Base-by-base conservation (phyloP, 1,140 invertebrate species). In the Drosophila santomea region DNA sequence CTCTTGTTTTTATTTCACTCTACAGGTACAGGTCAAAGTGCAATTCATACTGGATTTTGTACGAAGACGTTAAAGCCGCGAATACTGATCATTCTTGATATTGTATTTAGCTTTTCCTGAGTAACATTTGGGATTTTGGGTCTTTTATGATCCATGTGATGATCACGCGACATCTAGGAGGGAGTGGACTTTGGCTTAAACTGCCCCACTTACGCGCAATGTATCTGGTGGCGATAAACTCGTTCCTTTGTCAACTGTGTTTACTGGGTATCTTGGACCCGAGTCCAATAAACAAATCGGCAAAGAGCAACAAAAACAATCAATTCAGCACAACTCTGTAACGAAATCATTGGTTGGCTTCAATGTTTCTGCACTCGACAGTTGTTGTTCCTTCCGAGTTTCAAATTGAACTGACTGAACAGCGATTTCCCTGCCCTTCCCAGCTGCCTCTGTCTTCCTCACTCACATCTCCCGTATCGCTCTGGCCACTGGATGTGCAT, bases 171-270 rank as follows among this genome's bases (percentile, higher is more conserved):
- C 64, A 64, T 45, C 61, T 43, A 45, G n/a, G n/a, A 10, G 36
- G 12, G 47, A 67, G 12, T 50, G 59, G 23, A 51, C 63, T 66
- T 48, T 66, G 44, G 23, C 25, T 47, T 36, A 35, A 67, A 67
- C 43, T 67, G 64, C 59, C 64, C 60, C 60, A 67, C 64, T 67
- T 67, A 67, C 64, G 60, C 60, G 45, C 28, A 28, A 23, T 36
- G 56, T 45, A 36, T 44, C 12, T 39, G 56, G 15, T n/a, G 28
- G 15, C 56, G 56, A 59, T 47, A 59, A 47, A 47, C 36, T 41
- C 23, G 38, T 43, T 60, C 36, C 59, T 51, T 64, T 39, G 60
- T 50, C 36, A 39, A 38, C 39, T 50, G 35, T 50, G 43, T 67
- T 67, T 52, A 36, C 39, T 43, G 35, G 45, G 11, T 66, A 51